Percentiles rank a stretch among this genome's conserved stretches.
Evolutionary conservation across 2,113 vertebrate genomes (phyloP).

Genomic region (Anhinga anhinga): DNA sequence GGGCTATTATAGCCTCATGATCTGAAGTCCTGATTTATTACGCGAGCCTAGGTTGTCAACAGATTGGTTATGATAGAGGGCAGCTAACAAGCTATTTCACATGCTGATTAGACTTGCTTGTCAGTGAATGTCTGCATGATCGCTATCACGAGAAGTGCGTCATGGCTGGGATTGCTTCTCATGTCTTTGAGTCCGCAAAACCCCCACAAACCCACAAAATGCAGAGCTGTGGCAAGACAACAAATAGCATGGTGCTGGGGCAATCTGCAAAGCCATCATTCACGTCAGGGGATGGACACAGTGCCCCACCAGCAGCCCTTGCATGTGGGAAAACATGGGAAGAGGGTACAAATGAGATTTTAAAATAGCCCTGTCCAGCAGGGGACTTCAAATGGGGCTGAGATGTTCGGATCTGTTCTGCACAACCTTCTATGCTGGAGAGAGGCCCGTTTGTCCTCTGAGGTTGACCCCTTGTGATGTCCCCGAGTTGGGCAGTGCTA

Average conservation of each 20-base stretch:
- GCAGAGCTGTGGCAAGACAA: neutral
- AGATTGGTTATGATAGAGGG: neutral
- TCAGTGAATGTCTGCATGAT: neutral
- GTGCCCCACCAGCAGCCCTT: neutral
- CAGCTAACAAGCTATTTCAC: neutral
- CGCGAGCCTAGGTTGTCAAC: neutral
- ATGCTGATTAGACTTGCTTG: neutral
- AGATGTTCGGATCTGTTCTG: neutral
- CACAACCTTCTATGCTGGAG: neutral
- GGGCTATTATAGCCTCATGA: neutral
- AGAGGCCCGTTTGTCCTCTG: neutral
- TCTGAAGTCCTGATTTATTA: neutral
- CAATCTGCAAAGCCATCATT: neutral
- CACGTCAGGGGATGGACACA: neutral
- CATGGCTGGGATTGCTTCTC: neutral
- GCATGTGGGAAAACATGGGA: rapidly evolving
- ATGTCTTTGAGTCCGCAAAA: neutral
- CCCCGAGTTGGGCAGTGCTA: neutral
- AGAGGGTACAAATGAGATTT: neutral
- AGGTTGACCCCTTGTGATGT: no score
- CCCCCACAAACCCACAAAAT: neutral
- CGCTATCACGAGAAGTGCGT: rapidly evolving
- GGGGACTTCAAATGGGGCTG: neutral
- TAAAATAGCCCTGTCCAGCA: no score
- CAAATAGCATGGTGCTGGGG: neutral